Evolutionary conservation across 2,113 vertebrate genomes (phyloP).

Genomic region (Parus major): DNA sequence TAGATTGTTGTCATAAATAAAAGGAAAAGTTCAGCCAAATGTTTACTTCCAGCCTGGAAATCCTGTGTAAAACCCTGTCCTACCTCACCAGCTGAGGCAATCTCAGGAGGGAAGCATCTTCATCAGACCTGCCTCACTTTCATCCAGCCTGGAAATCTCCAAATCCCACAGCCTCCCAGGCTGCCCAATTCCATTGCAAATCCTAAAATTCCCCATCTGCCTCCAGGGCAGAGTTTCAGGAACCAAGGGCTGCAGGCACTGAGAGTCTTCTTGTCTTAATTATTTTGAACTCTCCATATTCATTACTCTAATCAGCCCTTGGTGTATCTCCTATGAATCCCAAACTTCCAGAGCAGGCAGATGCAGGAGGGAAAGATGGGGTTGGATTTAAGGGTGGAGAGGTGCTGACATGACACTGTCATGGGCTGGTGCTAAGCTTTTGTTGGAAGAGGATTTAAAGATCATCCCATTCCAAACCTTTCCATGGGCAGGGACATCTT

Average conservation of each 20-base stretch:
- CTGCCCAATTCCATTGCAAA: background rate
- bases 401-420: background rate
- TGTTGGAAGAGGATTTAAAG: background rate
- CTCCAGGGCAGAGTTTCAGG: background rate
- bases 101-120: background rate
- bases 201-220: background rate
- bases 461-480: background rate
- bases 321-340: background rate
- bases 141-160: background rate
- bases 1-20: background rate
- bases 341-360: background rate
- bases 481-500: background rate
- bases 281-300: background rate
- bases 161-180: background rate
- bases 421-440: background rate
- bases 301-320: background rate
- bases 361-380: background rate
- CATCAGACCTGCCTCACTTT: background rate
- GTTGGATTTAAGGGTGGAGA: background rate
- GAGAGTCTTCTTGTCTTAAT: background rate
- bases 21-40: background rate
- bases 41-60: background rate
- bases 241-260: no score
- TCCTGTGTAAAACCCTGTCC: background rate
- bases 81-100: background rate